phyloP scores from a whole-genome alignment of 2,888 invertebrate genomes.

The Tachystola acroxantha region DNA sequence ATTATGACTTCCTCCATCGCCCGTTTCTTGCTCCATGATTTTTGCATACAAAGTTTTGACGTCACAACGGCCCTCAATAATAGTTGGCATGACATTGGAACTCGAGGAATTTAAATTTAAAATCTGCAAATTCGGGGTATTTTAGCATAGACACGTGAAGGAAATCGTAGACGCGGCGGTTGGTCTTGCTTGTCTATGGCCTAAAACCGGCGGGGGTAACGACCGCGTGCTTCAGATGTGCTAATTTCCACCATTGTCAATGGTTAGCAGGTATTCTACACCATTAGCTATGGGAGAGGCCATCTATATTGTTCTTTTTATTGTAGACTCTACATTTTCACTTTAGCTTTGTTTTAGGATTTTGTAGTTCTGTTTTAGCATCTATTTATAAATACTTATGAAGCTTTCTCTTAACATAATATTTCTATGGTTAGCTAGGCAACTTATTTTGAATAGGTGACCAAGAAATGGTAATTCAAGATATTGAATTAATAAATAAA shows the following conservation, averaged over 20 bases:
- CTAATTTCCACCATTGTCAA: constrained; percentile 60
- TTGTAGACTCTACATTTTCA: too few species aligned
- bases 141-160: constrained; percentile 3
- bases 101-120: constrained; percentile 6
- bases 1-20: too few species aligned
- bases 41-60: not conserved
- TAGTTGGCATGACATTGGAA: constrained; percentile 4
- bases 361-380: too few species aligned
- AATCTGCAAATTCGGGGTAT: constrained; percentile 4
- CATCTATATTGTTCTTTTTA: not conserved
- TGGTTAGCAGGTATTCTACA: constrained; percentile 48
- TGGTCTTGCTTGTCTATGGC: constrained; percentile 1
- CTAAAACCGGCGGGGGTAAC: constrained; percentile 39
- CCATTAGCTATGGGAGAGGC: constrained; percentile 27
- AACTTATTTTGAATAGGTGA: too few species aligned
- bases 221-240: constrained; percentile 57
- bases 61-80: not conserved
- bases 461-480: too few species aligned
- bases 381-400: too few species aligned
- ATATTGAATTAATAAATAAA: too few species aligned
- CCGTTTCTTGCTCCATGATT: too few species aligned
- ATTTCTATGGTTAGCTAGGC: too few species aligned
- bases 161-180: not conserved
- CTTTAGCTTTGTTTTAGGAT: too few species aligned
- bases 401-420: too few species aligned